Percentiles rank a stretch among this genome's conserved stretches.
These are phyloP conservation scores for Manduca sexta DNA, from an alignment of 1,140 invertebrate genomes.

Conservation along the genomic window DNA sequence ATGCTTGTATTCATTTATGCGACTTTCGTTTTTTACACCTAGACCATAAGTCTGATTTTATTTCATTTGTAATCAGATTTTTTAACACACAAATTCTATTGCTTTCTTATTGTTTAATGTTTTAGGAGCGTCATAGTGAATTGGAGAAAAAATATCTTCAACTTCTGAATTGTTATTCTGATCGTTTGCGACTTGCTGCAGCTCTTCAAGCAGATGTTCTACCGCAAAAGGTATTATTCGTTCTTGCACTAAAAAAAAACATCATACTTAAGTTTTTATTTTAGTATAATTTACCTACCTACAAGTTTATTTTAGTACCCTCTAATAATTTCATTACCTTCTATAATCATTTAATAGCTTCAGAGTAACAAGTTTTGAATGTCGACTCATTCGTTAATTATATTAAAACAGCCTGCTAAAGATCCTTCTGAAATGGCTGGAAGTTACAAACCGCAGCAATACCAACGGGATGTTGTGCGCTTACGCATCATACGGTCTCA, in stretches of 20 bases:
- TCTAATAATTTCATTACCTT: too few species aligned
- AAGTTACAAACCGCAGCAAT: constrained; percentile 43
- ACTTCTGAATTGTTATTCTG: constrained; percentile 38
- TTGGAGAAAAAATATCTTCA: constrained; percentile 53
- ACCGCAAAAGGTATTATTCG: constrained; percentile 41
- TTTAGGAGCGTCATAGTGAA: constrained; percentile 40
- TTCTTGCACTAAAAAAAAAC: neutral
- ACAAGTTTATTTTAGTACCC: too few species aligned
- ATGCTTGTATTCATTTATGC: too few species aligned
- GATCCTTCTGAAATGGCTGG: constrained; percentile 38
- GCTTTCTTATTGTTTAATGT: constrained; percentile 2
- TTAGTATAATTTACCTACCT: too few species aligned
- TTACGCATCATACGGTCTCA: constrained; percentile 51
- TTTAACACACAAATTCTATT: neutral
- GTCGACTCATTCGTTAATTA: neutral
- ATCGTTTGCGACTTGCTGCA: constrained; percentile 48
- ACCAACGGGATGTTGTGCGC: constrained; percentile 55
- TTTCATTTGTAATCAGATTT: neutral
- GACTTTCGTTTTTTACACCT: too few species aligned
- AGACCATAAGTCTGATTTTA: too few species aligned
- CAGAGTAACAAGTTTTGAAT: too few species aligned
- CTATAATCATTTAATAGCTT: too few species aligned
- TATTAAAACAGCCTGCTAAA: constrained; percentile 27
- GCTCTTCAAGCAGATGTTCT: constrained; percentile 50
- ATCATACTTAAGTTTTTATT: neutral